Evolutionary conservation across 30 jellyfish, hydroid and myxozoan genomes (phyloP), one percentile per base, ranked within the genome.

Genomic region (Catostylus mosaicus): DNA sequence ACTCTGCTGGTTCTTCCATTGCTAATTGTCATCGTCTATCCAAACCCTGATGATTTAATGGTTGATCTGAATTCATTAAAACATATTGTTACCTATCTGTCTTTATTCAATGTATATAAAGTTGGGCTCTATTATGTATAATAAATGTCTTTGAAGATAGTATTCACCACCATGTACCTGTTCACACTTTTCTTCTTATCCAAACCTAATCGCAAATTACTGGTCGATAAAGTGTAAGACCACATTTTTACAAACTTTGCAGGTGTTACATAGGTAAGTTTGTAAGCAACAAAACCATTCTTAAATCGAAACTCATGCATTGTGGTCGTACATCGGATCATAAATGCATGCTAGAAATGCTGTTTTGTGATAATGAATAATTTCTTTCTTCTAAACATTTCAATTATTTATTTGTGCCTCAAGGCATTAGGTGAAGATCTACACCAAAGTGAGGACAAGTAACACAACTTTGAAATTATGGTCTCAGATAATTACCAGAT

Each of bases 1-100:
- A 0, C 3, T 34, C 74, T 20, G 57, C 33, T 26, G 30, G 27
- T 37, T 51, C 52, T 30, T 52, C 85, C 85, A 74, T 74, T 11
- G 29, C 26, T 30, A 54, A 26, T 9, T 3, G 20, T 50, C 54
- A 43, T 43, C 54, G 8, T 6, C 54, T 16, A 43, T 6, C 54
- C 16, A 16, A 43, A 6, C 54, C 54, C 16, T 16, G 54, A n/a
- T n/a, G n/a, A n/a, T n/a, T n/a, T n/a, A n/a, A n/a, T n/a, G n/a
- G n/a, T n/a, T n/a, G n/a, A n/a, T n/a, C n/a, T n/a, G n/a, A n/a
- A n/a, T n/a, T n/a, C n/a, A n/a, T n/a, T n/a, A n/a, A n/a, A n/a
- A n/a, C n/a, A n/a, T n/a, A n/a, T n/a, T n/a, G n/a, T n/a, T n/a
- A n/a, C n/a, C n/a, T n/a, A n/a, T n/a, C n/a, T n/a, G n/a, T n/a